These are phyloP conservation scores for Corythornis cristatus DNA, from an alignment of 2,113 vertebrate genomes.

Conservation along the genomic window DNA sequence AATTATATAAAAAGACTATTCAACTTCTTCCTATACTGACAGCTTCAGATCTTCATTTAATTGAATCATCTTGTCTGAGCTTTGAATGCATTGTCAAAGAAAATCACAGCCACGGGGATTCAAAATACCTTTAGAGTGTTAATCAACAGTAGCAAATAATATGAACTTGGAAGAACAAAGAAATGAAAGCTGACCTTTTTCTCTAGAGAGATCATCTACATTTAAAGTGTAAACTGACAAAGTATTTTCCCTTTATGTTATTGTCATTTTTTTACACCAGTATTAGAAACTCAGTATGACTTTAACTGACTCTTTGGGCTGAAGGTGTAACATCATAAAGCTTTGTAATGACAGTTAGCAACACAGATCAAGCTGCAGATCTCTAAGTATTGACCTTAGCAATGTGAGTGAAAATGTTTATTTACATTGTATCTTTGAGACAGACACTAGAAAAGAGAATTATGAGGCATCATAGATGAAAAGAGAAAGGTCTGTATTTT, in stretches of 20 bases:
- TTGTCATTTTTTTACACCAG: not conserved
- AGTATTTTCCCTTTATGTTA: not conserved
- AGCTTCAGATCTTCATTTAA: conserved; percentile 51
- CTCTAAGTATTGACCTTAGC: not conserved
- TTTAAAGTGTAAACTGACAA: not conserved
- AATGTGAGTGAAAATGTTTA: not conserved
- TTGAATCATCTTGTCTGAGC: conserved; percentile 9
- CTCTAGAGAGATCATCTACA: not conserved
- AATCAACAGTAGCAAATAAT: conserved; percentile 27
- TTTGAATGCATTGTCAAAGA: conserved; percentile 49
- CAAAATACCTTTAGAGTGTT: conserved; percentile 20
- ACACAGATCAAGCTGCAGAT: not conserved
- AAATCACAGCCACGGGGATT: conserved; percentile 20
- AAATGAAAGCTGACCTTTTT: conserved; percentile 33
- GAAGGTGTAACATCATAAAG: not conserved
- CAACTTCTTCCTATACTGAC: not conserved
- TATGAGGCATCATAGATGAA: not conserved
- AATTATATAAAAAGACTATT: conserved; percentile 36
- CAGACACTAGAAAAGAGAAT: not conserved
- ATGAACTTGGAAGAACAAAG: conserved; percentile 4
- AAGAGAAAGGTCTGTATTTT: not conserved
- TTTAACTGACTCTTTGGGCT: not conserved
- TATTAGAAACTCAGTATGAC: not conserved
- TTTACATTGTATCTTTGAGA: not conserved
- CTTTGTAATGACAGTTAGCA: not conserved